Base-by-base conservation (phyloP, 2,888 invertebrate genomes). In the Tribolium freemani region DNA sequence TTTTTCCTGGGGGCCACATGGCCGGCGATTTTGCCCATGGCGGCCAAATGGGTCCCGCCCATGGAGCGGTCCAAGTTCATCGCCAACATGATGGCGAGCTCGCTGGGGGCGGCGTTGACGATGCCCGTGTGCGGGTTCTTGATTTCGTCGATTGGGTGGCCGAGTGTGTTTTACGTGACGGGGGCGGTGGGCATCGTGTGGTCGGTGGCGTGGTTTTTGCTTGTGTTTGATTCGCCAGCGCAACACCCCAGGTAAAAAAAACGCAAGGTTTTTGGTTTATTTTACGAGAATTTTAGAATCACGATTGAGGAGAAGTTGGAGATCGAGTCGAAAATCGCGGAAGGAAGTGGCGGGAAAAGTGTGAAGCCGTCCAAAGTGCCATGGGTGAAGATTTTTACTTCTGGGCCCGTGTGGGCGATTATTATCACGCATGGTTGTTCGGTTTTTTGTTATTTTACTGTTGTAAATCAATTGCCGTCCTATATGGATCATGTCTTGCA, bases 1-100 rank as follows among this genome's bases (percentile, higher is more conserved):
- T 86, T 85, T 81, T 86, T 86, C 75, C 79, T 90, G 89, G 94
- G 96, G 58, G 96, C 94, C 9, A 95, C 96, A 5, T 98, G 97
- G 93, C 98, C 98, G 0, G 95, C 97, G 4, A 96, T 97, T 82
- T 94, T 96, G 72, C 94, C 96, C 3, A 93, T 98, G 90, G 96
- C 96, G 45, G 95, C 96, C 5, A 93, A 93, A 75, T 98, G 98
- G 98, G 95, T 97, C 71, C 97, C 97, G 5, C 97, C 97, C 8
- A 91, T 94, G 89, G 97, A 98, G 84, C 91, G 97, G 77, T 95
- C 96, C 50, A 96, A 96, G 86, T 95, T 98, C 86, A 95, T 97
- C 86, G 94, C 96, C 5, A 94, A 96, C 82, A 95, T 96, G 94
- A 94, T 95, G 94, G 95, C 97, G 5, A 95, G 96, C 16, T 94